Conservation (phyloP, 2,113 vertebrate species). For the Myiozetetes cayanensis region DNA sequence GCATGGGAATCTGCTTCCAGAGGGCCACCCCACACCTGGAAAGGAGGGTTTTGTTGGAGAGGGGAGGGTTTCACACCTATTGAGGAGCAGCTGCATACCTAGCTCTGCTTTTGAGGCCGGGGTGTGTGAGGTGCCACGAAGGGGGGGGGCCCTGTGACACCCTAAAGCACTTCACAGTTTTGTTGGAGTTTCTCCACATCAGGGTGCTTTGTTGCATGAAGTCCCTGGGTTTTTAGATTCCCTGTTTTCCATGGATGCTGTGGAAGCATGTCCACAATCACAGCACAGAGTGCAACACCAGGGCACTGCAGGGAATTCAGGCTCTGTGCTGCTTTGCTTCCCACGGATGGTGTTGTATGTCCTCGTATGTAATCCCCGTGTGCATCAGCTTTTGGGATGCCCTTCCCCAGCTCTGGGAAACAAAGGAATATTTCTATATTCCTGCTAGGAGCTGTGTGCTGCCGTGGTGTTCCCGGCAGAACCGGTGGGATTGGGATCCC, state of each 20-base stretch:
- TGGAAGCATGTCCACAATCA: background rate
- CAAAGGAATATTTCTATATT: background rate
- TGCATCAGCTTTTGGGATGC: background rate
- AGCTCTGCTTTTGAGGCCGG: background rate
- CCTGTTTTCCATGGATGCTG: fast-evolving
- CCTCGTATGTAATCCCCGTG: background rate
- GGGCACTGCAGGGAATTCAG: background rate
- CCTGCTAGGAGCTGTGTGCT: fast-evolving
- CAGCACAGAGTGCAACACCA: fast-evolving
- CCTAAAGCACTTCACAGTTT: fast-evolving
- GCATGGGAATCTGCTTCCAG: background rate
- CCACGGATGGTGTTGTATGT: fast-evolving
- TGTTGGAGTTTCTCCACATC: background rate
- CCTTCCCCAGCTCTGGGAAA: background rate
- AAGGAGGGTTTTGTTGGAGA: background rate
- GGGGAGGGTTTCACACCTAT: background rate
- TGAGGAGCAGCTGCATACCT: background rate
- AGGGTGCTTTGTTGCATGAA: background rate
- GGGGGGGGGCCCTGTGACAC: background rate
- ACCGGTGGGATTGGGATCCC: fast-evolving
- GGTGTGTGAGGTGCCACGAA: fast-evolving
- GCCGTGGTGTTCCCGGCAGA: fast-evolving
- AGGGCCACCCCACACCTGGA: fast-evolving
- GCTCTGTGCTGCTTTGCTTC: fast-evolving
- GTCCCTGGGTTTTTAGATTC: background rate